phyloP scores from a whole-genome alignment of 2,888 invertebrate genomes.

The Dione vanillae region DNA sequence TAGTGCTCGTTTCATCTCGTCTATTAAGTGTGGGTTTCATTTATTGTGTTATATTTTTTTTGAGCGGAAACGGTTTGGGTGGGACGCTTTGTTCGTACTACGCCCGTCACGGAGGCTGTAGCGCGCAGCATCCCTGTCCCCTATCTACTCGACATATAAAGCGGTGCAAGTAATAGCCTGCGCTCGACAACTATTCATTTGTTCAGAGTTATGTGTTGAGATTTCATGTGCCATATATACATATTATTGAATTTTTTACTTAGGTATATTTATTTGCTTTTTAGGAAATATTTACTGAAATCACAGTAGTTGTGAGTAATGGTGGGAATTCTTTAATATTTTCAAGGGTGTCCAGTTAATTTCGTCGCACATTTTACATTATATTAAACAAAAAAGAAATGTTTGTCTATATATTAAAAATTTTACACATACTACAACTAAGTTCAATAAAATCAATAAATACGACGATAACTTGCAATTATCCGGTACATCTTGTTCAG shows the following conservation, averaged over 20 bases:
- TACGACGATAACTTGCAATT: background rate
- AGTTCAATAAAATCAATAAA: background rate
- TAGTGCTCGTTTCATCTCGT: slow-evolving; percentile 58
- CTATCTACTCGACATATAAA: slow-evolving; percentile 43
- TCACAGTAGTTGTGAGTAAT: no score
- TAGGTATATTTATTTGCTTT: background rate
- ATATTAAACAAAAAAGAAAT: background rate
- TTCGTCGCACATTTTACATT: background rate
- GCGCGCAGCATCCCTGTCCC: slow-evolving; percentile 78
- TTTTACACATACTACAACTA: background rate
- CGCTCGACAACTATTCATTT: slow-evolving; percentile 38
- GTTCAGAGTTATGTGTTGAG: slow-evolving; percentile 24
- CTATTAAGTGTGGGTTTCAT: slow-evolving; percentile 41
- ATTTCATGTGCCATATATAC: background rate
- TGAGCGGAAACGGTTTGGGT: slow-evolving; percentile 66
- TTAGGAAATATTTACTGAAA: no score
- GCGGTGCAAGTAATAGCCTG: slow-evolving; percentile 37
- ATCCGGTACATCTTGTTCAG: slow-evolving; percentile 26
- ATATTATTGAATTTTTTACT: background rate
- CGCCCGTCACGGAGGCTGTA: slow-evolving; percentile 78
- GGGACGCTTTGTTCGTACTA: slow-evolving; percentile 79
- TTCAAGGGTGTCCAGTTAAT: no score
- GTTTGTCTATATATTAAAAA: background rate
- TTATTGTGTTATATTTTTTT: slow-evolving; percentile 42
- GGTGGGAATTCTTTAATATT: no score